Evolutionary conservation across 2,888 invertebrate genomes (phyloP).

Genomic region (Drosophila barbarae): DNA sequence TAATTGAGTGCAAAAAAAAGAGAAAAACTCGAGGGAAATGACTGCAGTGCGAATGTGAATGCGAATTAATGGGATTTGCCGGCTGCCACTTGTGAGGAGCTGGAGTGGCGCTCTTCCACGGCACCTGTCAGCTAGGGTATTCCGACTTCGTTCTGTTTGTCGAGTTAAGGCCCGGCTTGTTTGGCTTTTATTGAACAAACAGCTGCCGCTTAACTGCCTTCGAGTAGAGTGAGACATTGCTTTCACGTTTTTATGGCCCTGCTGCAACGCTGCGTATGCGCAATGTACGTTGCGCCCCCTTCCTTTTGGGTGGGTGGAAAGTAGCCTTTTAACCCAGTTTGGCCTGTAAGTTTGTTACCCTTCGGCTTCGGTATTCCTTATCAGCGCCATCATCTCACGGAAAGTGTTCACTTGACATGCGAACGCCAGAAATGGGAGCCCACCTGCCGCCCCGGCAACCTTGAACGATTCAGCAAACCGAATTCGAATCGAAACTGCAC

Average conservation of each 20-base stretch:
- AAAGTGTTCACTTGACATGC: slow-evolving; percentile 43
- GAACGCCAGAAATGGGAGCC: slow-evolving; percentile 25
- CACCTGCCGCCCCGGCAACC: slow-evolving; percentile 9
- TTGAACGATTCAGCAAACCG: slow-evolving; percentile 37
- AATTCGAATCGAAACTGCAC: slow-evolving; percentile 26
- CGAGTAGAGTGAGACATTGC: slow-evolving; percentile 18
- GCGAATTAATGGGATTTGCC: slow-evolving; percentile 49
- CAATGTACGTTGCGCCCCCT: slow-evolving; percentile 34
- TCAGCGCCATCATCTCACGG: slow-evolving; percentile 52
- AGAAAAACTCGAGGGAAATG: slow-evolving; percentile 23
- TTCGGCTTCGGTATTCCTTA: slow-evolving; percentile 18
- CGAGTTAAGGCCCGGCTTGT: slow-evolving; percentile 16
- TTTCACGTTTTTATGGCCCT: slow-evolving; percentile 43
- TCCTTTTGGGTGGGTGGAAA: background rate
- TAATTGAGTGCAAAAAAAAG: slow-evolving; percentile 60
- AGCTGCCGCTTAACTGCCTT: slow-evolving; percentile 40
- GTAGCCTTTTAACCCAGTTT: slow-evolving; percentile 59
- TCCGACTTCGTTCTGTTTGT: slow-evolving; percentile 13
- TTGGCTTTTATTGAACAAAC: slow-evolving; percentile 68
- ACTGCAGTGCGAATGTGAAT: slow-evolving; percentile 23
- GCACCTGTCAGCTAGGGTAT: slow-evolving; percentile 37
- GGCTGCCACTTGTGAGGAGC: slow-evolving; percentile 2
- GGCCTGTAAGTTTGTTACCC: slow-evolving; percentile 10
- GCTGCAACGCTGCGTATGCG: slow-evolving; percentile 69
- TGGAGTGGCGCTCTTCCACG: background rate